A percentile compares a stretch with the other conserved stretches of the same genome.
phyloP scores from a whole-genome alignment of 1,140 invertebrate genomes.

The Nasonia vitripennis region DNA sequence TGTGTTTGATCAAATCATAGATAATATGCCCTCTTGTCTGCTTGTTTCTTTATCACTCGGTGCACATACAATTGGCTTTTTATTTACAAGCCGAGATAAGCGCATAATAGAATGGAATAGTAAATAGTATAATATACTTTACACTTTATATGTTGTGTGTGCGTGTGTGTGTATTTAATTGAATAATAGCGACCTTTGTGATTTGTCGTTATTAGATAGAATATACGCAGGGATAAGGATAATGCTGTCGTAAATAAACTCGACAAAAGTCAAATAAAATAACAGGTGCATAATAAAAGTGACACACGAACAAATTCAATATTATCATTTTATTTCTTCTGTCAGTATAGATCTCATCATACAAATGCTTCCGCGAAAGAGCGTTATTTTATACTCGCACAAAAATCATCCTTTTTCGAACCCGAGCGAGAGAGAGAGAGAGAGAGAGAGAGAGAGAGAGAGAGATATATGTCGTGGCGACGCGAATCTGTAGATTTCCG shows the following conservation, averaged over 20 bases:
- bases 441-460: too few relatives aligned
- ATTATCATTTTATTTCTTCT: conserved; percentile 51
- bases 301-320: conserved; percentile 25
- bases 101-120: background rate
- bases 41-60: background rate
- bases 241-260: too few relatives aligned
- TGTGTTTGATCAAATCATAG: conserved; percentile 27
- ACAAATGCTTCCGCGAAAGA: conserved; percentile 23
- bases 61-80: background rate
- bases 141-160: background rate
- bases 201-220: too few relatives aligned
- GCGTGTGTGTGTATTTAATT: too few relatives aligned
- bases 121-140: too few relatives aligned
- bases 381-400: conserved; percentile 25
- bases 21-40: background rate
- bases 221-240: too few relatives aligned
- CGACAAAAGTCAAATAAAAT: background rate
- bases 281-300: background rate
- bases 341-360: conserved; percentile 46
- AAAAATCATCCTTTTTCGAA: conserved; percentile 19
- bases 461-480: background rate
- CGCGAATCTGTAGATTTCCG: conserved; percentile 10
- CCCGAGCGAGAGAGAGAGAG: background rate
- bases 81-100: background rate
- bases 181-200: background rate